Evolutionary conservation across 1,140 invertebrate species (phyloP).

Genomic region (Ostrea denselamellosa): DNA sequence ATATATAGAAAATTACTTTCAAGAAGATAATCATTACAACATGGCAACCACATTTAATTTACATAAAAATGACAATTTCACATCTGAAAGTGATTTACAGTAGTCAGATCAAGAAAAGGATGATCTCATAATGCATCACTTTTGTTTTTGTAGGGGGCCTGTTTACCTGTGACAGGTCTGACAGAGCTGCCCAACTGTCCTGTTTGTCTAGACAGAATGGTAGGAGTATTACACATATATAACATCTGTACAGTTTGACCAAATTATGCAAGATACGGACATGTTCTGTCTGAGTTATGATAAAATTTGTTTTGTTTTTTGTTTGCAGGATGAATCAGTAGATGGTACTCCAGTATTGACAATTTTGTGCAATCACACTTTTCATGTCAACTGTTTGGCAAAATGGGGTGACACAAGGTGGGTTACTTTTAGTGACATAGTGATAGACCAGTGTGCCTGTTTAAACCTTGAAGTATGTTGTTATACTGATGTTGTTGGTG

Average conservation of each 20-base stretch:
- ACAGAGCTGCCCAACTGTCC: conserved; percentile 99
- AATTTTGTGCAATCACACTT: conserved; percentile 98
- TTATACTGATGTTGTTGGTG: background rate
- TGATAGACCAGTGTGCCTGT: background rate
- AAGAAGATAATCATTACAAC: too few species aligned
- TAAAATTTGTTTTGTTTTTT: background rate
- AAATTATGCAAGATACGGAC: too few species aligned
- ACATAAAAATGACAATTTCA: too few species aligned
- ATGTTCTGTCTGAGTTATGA: too few species aligned
- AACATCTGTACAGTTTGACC: too few species aligned
- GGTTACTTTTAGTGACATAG: background rate
- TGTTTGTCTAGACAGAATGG: conserved; percentile 94
- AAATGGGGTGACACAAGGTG: conserved; percentile 96
- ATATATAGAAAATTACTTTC: too few species aligned
- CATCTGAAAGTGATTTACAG: too few species aligned
- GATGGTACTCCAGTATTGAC: conserved; percentile 92
- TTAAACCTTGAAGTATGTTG: background rate
- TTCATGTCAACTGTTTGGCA: conserved; percentile 95
- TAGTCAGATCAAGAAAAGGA: background rate
- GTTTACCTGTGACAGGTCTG: conserved; percentile 81
- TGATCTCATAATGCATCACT: background rate
- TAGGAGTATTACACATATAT: conserved; percentile 50
- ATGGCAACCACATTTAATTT: too few species aligned
- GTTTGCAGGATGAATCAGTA: conserved; percentile 94
- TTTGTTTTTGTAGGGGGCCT: conserved; percentile 72